Evolutionary conservation across 2,113 vertebrate species (phyloP).

Genomic region (Acanthochromis polyacanthus): DNA sequence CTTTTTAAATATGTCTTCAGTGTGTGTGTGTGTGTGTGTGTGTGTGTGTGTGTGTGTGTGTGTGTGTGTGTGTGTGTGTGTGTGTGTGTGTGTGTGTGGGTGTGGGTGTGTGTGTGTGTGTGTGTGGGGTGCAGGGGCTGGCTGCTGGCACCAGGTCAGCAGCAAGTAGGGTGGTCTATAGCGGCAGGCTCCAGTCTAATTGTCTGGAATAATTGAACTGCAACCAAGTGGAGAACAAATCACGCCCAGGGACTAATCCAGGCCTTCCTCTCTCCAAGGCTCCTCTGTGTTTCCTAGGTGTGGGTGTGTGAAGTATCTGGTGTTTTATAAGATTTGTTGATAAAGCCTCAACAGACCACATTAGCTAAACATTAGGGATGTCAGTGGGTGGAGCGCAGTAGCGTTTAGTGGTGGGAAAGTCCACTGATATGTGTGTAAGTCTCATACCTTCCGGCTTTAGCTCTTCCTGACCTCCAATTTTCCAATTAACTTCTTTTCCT

Average conservation of each 20-base stretch:
- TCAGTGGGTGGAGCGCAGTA: conserved; percentile 29
- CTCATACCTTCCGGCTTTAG: conserved; percentile 21
- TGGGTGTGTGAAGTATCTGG: conserved; percentile 35
- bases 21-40: conserved; percentile 23
- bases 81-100: conserved; percentile 29
- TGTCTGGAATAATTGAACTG: conserved; percentile 83
- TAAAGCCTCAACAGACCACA: conserved; percentile 50
- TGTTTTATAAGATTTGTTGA: conserved; percentile 61
- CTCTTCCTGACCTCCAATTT: conserved; percentile 8
- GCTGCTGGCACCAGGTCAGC: conserved; percentile 70
- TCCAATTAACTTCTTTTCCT: conserved; percentile 20
- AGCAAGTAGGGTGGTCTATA: conserved; percentile 76
- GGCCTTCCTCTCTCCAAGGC: conserved; percentile 67
- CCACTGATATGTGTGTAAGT: neutral
- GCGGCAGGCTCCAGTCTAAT: conserved; percentile 77
- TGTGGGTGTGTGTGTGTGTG: conserved; percentile 27
- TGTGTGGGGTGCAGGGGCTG: conserved; percentile 41
- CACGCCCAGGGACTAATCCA: conserved; percentile 77
- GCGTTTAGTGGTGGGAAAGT: conserved; percentile 56
- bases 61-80: conserved; percentile 27
- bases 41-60: neutral
- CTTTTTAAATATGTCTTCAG: conserved; percentile 28
- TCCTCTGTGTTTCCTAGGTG: conserved; percentile 52
- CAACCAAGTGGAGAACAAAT: conserved; percentile 79
- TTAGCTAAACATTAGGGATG: conserved; percentile 48